Percentiles rank a stretch among this genome's conserved stretches.
phyloP scores from a whole-genome alignment of 2,888 invertebrate species.

The Plebejus argus region DNA sequence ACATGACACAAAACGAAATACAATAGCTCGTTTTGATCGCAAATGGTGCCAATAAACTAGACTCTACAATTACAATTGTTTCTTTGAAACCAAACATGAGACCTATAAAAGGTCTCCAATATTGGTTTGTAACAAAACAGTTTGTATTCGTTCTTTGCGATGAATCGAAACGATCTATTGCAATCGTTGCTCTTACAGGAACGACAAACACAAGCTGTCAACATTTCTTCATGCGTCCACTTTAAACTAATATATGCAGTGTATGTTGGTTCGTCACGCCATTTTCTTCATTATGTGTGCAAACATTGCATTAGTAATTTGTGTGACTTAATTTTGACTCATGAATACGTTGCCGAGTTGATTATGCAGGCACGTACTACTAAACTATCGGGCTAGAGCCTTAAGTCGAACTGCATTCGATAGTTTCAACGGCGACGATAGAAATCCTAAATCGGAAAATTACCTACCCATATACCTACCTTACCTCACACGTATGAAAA shows the following conservation, averaged over 20 bases:
- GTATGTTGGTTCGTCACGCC: slow-evolving; percentile 19
- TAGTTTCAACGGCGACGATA: background rate
- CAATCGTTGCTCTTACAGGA: too few species aligned
- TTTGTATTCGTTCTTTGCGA: background rate
- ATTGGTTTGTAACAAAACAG: too few species aligned
- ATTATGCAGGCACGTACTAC: slow-evolving; percentile 1
- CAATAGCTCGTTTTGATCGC: too few species aligned
- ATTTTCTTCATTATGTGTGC: slow-evolving; percentile 25
- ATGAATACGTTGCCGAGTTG: slow-evolving; percentile 16
- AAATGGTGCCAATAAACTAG: too few species aligned
- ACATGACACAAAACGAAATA: too few species aligned
- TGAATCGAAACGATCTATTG: background rate
- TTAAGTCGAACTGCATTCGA: background rate
- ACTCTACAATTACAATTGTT: too few species aligned
- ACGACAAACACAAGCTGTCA: background rate
- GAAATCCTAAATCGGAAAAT: background rate
- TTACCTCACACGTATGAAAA: too few species aligned
- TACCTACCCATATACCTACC: background rate
- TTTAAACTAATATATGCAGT: slow-evolving; percentile 10
- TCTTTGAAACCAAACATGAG: too few species aligned
- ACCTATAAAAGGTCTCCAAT: too few species aligned
- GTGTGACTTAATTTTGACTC: slow-evolving; percentile 8
- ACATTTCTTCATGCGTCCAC: background rate
- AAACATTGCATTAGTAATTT: slow-evolving; percentile 21
- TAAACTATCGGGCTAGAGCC: background rate